Evolutionary conservation across 2,797 vertebrate genomes (phyloP).

Genomic region (Clangula hyemalis): DNA sequence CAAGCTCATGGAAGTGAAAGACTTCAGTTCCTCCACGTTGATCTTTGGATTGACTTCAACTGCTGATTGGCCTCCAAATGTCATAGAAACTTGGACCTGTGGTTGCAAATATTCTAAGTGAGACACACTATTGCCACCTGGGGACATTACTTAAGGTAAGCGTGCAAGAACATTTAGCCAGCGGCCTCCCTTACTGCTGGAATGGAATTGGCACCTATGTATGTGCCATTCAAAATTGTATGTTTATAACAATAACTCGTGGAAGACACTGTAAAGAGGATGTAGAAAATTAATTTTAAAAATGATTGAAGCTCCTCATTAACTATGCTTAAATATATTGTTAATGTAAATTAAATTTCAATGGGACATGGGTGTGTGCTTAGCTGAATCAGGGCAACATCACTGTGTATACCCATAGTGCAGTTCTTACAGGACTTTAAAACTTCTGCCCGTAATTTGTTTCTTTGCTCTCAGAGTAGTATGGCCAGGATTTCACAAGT

Average conservation of each 20-base stretch:
- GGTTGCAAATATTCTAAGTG: slow-evolving; percentile 9
- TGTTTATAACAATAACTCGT: not conserved
- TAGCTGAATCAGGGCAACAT: not conserved
- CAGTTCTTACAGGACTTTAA: not conserved
- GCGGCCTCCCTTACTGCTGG: not conserved
- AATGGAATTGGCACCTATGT: not conserved
- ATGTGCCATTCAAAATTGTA: not conserved
- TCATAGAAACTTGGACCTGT: slow-evolving; percentile 98
- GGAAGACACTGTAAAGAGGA: not conserved
- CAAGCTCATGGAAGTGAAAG: slow-evolving; percentile 92
- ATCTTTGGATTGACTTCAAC: slow-evolving; percentile 90
- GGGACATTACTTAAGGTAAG: not conserved
- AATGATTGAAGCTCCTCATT: slow-evolving; percentile 6
- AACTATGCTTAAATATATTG: not conserved
- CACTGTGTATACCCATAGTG: not conserved
- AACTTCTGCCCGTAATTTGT: not conserved
- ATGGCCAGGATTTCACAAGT: not conserved
- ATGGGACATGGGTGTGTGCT: not conserved
- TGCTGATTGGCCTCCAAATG: slow-evolving; percentile 91
- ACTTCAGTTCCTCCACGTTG: slow-evolving; percentile 89
- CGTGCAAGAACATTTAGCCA: not conserved
- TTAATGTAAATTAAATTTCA: slow-evolving; percentile 12
- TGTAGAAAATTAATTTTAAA: not conserved
- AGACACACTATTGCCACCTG: not conserved
- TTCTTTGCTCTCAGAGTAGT: slow-evolving; percentile 14